Conservation (phyloP, 2,797 vertebrate species). For the Cossypha dichroa region DNA sequence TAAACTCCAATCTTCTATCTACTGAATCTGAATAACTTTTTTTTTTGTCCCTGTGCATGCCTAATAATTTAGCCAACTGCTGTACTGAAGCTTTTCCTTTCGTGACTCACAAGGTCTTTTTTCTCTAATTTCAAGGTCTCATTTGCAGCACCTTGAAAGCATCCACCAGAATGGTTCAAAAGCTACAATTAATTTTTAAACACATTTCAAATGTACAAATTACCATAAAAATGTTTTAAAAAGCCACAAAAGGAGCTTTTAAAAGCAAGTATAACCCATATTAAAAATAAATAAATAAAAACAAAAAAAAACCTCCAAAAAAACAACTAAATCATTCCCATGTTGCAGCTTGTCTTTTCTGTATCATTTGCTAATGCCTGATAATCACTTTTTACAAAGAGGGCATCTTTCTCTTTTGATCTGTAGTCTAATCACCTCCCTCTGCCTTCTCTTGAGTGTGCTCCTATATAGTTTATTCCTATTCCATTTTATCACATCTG, state of each 20-base stretch:
- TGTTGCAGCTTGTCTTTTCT: neutral
- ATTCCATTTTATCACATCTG: neutral
- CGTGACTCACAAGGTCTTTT: neutral
- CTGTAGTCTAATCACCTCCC: neutral
- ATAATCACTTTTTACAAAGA: neutral
- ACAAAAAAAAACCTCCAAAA: neutral
- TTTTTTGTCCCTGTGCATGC: neutral
- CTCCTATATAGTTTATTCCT: neutral
- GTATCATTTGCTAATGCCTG: neutral
- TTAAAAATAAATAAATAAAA: too few relatives aligned
- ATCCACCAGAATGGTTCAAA: neutral
- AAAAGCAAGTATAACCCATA: neutral
- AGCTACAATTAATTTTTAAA: neutral
- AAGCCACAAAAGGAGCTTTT: neutral
- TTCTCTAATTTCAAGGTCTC: neutral
- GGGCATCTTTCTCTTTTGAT: neutral
- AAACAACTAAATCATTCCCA: neutral
- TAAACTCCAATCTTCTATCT: neutral
- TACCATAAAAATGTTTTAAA: neutral
- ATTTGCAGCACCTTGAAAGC: neutral
- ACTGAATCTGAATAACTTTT: neutral
- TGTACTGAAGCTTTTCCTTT: neutral
- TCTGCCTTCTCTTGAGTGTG: neutral
- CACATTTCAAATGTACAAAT: neutral
- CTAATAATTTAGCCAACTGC: neutral